A percentile compares a stretch with the other conserved stretches of the same genome.
Evolutionary conservation across 2,797 vertebrate species (phyloP).

Genomic region (Acanthiza pusilla): DNA sequence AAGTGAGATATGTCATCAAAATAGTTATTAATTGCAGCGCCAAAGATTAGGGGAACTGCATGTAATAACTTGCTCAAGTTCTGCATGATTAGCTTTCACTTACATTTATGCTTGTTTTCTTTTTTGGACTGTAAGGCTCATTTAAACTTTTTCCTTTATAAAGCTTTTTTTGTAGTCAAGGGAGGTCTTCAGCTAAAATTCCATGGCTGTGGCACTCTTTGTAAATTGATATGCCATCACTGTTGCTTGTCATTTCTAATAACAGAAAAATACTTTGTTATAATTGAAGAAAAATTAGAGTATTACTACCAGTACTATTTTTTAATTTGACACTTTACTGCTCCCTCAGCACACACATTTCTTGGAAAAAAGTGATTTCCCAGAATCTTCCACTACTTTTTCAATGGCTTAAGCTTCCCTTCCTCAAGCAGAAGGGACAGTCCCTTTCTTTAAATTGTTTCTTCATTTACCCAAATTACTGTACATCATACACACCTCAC

Average conservation of each 20-base stretch:
- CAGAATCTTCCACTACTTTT: background rate
- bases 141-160: background rate
- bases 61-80: background rate
- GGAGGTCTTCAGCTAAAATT: background rate
- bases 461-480: background rate
- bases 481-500: rapidly evolving
- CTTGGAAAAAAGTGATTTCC: background rate
- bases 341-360: background rate
- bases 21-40: background rate
- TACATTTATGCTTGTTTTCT: background rate
- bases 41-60: background rate
- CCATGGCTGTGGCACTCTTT: background rate
- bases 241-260: background rate
- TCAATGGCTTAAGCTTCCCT: background rate
- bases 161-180: background rate
- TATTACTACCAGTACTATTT: background rate
- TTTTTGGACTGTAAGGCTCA: background rate
- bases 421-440: background rate
- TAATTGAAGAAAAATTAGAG: background rate
- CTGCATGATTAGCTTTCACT: background rate
- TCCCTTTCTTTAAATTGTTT: background rate
- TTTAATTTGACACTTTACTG: background rate
- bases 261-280: background rate
- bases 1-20: background rate
- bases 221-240: background rate